Evolutionary conservation across 2,888 invertebrate genomes (phyloP).

Genomic region (Diaprepes abbreviatus): DNA sequence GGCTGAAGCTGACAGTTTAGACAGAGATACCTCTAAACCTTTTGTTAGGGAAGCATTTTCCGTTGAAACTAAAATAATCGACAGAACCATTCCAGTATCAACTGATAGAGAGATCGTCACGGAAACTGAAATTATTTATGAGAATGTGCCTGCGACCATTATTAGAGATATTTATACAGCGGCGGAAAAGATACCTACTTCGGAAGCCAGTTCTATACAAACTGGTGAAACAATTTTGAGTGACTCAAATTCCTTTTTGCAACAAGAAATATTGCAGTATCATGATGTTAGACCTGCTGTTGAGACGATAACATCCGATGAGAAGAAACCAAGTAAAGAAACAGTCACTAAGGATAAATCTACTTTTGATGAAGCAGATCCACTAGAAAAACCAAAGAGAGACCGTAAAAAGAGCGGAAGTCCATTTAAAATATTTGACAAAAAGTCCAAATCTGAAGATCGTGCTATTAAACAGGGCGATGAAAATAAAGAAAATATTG

Average conservation of each 20-base stretch:
- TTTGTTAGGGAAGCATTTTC: slow-evolving; percentile 46
- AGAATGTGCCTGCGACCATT: slow-evolving; percentile 29
- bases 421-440: slow-evolving; percentile 54
- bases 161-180: slow-evolving; percentile 24
- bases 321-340: not conserved
- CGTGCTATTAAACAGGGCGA: not conserved
- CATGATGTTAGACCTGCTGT: slow-evolving; percentile 55
- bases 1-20: slow-evolving; percentile 38
- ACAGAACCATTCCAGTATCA: slow-evolving; percentile 39
- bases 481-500: slow-evolving; percentile 42
- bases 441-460: slow-evolving; percentile 47
- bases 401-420: slow-evolving; percentile 52
- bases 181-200: not conserved
- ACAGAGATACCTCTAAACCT: slow-evolving; percentile 43
- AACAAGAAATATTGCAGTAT: slow-evolving; percentile 38
- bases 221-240: not conserved
- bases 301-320: not conserved
- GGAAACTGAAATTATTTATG: slow-evolving; percentile 45
- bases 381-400: slow-evolving; percentile 25
- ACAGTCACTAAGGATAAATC: slow-evolving; percentile 20
- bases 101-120: slow-evolving; percentile 33
- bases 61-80: slow-evolving; percentile 46
- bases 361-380: slow-evolving; percentile 23
- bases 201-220: not conserved
- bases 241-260: slow-evolving; percentile 28